phyloP scores from a whole-genome alignment of 2,888 invertebrate genomes.

The Bellardia pandia region DNA sequence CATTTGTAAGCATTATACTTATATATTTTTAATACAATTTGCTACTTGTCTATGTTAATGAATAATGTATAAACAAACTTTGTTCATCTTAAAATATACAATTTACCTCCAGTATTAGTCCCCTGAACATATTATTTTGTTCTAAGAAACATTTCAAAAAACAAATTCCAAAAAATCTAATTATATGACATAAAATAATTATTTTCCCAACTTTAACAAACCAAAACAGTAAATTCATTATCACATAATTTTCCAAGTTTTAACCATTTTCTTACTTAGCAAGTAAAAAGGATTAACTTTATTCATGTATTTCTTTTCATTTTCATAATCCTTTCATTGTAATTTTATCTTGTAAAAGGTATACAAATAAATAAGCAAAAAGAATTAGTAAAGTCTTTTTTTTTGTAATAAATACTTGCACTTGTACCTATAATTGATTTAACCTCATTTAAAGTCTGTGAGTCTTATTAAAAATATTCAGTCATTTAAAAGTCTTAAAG shows the following conservation, averaged over 20 bases:
- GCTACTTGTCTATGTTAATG: too few relatives aligned
- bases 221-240: neutral
- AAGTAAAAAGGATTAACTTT: neutral
- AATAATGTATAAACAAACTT: too few relatives aligned
- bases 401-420: constrained; percentile 1
- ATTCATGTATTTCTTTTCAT: neutral
- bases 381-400: neutral
- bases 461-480: constrained; percentile 28
- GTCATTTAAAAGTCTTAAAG: constrained; percentile 25
- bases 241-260: neutral
- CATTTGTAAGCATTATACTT: too few relatives aligned
- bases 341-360: neutral
- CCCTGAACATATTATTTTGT: too few relatives aligned
- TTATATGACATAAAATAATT: neutral
- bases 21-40: too few relatives aligned
- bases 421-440: constrained; percentile 40
- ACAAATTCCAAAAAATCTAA: too few relatives aligned
- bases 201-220: neutral
- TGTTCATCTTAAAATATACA: too few relatives aligned
- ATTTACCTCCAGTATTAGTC: too few relatives aligned
- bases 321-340: constrained; percentile 19
- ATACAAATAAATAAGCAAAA: neutral
- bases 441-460: constrained; percentile 23
- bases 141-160: too few relatives aligned
- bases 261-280: neutral